Evolutionary conservation across 2,888 invertebrate genomes (phyloP).

Genomic region (Mythimna albipuncta): DNA sequence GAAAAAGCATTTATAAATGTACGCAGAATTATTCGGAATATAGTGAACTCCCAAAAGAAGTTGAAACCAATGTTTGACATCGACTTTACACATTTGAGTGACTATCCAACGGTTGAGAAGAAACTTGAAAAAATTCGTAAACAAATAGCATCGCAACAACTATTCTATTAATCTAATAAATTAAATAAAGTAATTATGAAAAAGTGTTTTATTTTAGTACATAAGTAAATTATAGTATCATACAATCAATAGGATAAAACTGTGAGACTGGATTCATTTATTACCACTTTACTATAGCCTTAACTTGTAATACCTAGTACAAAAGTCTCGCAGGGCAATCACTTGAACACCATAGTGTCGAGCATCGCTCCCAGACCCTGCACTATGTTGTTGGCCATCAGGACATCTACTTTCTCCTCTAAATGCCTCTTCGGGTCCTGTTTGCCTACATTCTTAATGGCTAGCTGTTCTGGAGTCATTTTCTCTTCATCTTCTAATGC

Average conservation of each 20-base stretch:
- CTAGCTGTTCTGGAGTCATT: slow-evolving; percentile 99
- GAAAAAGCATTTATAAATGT: slow-evolving; percentile 79
- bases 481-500: slow-evolving; percentile 99
- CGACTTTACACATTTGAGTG: slow-evolving; percentile 74
- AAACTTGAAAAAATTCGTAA: slow-evolving; percentile 74
- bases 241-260: slow-evolving; percentile 76
- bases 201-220: slow-evolving; percentile 81
- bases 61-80: slow-evolving; percentile 84
- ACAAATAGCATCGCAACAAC: slow-evolving; percentile 80
- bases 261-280: slow-evolving; percentile 77
- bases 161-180: slow-evolving; percentile 74
- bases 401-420: slow-evolving; percentile 99
- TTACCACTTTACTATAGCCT: slow-evolving; percentile 81
- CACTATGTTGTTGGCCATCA: slow-evolving; percentile 99
- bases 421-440: slow-evolving; percentile 99
- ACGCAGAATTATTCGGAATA: slow-evolving; percentile 77
- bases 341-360: slow-evolving; percentile 92
- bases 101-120: slow-evolving; percentile 75
- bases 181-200: slow-evolving; percentile 59
- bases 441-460: slow-evolving; percentile 99
- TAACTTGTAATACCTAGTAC: slow-evolving; percentile 68
- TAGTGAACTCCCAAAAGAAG: slow-evolving; percentile 76
- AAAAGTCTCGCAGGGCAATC: slow-evolving; percentile 76
- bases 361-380: slow-evolving; percentile 99
- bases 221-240: slow-evolving; percentile 83